Evolutionary conservation across 1,140 invertebrate species (phyloP), one percentile per base, ranked within the genome.

Genomic region (Drosophila asahinai): DNA sequence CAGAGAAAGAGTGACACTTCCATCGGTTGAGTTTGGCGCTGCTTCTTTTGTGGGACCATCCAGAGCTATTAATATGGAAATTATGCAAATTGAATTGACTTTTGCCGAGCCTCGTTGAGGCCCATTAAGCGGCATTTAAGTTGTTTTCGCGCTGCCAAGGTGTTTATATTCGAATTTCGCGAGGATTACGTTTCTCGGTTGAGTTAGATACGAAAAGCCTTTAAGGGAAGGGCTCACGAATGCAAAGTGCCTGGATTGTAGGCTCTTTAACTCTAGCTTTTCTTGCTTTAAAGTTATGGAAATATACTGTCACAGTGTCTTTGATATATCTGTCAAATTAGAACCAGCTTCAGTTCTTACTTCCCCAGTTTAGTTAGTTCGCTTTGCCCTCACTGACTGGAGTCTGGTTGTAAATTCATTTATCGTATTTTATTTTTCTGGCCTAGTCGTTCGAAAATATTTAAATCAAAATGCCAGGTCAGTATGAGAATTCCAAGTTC

Each of bases 11-110:
- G 70, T 60, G 70, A 60, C 67, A 59, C 43, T 33, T 40, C 43
- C 55, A 54, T 57, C 43, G 49, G 45, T 47, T 70, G 55, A 78
- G 68, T 74, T 40, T 61, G 74, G 66, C 68, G 43, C 67, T 72
- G 62, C 58, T 57, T 51, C 58, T 52, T 60, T 68, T 45, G 75
- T 55, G 61, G 33, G 8, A 9, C 72, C 81, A 80, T 67, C 70
- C 62, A 55, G 52, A 30, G 70, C 65, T 72, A 79, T 77, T 75
- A 86, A 83, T 79, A 73, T 58, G 71, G 66, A 68, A 77, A 87
- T 87, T 80, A 86, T 86, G 83, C 67, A 87, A 83, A 86, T 86
- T 60, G 62, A 86, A 86, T 87, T 86, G 83, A 83, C 83, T 83
- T 80, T 71, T 66, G 71, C 22, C 48, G 54, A 59, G 48, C 38